Evolutionary conservation across 2,113 vertebrate genomes (phyloP).

Genomic region (Ellobius talpinus): DNA sequence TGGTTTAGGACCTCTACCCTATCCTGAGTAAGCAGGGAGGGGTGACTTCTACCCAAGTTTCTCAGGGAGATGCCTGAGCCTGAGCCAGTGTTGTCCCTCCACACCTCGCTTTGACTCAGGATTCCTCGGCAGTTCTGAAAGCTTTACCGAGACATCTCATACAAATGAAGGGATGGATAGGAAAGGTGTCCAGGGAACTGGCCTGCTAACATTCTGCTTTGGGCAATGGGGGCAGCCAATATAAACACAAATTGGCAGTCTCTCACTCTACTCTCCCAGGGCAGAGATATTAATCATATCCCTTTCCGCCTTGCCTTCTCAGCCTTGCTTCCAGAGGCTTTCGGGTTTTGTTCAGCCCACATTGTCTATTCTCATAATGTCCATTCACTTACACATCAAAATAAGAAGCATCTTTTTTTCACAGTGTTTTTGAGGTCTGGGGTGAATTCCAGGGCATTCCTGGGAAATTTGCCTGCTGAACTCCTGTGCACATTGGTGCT

Average conservation of each 20-base stretch:
- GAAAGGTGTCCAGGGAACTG: background rate
- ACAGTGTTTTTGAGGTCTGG: background rate
- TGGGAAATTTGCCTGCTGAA: background rate
- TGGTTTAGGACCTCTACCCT: background rate
- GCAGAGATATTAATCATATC: background rate
- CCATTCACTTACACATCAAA: background rate
- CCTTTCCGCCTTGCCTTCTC: background rate
- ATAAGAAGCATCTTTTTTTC: background rate
- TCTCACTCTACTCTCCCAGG: background rate
- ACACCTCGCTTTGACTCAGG: background rate
- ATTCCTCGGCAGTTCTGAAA: background rate
- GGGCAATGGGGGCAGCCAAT: background rate
- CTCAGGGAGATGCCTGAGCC: background rate
- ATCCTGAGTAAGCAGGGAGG: background rate
- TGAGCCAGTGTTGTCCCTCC: background rate
- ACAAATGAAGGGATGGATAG: background rate
- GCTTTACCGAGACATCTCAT: background rate
- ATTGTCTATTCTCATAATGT: background rate
- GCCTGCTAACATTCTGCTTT: background rate
- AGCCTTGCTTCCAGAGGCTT: background rate
- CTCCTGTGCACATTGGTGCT: too few relatives aligned
- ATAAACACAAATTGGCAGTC: conserved; percentile 28
- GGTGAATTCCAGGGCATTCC: background rate
- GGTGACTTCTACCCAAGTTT: background rate
- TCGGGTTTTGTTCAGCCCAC: background rate